Evolutionary conservation across 2,888 invertebrate species (phyloP), one percentile per base, ranked within the genome.

Genomic region (Amphipyra berbera): DNA sequence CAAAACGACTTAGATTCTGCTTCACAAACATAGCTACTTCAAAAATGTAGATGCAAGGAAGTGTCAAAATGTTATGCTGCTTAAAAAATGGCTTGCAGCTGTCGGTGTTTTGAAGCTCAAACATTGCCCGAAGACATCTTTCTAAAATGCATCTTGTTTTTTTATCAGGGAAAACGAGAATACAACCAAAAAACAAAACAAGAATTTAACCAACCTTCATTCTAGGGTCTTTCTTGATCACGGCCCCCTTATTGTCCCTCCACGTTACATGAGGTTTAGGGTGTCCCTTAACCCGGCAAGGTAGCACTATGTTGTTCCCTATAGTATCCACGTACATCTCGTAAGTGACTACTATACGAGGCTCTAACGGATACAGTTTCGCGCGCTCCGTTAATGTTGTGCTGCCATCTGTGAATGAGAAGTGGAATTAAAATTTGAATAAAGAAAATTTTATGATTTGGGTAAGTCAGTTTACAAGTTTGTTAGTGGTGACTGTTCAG

Each of bases 221-320:
- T 64, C 95, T 92, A 2, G 92, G 91, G 64, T 95, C 95, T 40
- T 94, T 92, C 6, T 91, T 93, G n/a, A 96, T 88, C 0, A 95
- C 81, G 13, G 90, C 90, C 5, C 96, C 96, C 47, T 95, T 94
- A 41, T 95, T 95, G 80, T 96, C 96, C 68, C 93, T 84, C 97
- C 98, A 98, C 50, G 94, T 95, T 50, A 97, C 92, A 54, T 91
- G 92, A 0, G 97, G 97, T 37, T 93, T 91, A 0, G 97, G 97
- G 56, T 96, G 96, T 0, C 97, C 97, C 35, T 87, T 86, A 5
- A 96, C 96, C 55, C 95, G 95, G 90, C 98, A 98, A 0, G 97
- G 97, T 42, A 98, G 89, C 30, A 96, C 92, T 0, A 97, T 93
- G 69, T 95, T 96, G 47, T 93, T 95, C 7, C 97, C 97, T 12